Evolutionary conservation across 2,797 vertebrate species (phyloP), one percentile per base, ranked within the genome.

Genomic region (Pangasius larnaudii): DNA sequence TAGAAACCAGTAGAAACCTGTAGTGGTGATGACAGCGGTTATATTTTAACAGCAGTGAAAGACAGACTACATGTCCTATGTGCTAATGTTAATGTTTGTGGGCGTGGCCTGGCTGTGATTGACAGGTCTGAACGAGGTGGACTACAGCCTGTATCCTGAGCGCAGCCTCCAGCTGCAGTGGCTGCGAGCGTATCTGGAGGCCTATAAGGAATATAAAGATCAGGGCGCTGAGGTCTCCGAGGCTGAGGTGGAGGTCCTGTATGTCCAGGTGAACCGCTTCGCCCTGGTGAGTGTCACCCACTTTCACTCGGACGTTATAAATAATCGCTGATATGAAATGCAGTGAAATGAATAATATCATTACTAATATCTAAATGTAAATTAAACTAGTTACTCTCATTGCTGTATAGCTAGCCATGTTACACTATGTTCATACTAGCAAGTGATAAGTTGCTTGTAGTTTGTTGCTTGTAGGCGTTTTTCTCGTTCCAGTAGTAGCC

Each of bases 251-350:
- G 97, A 99, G 91, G 80, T 95, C 65, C 96, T 99, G 0, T 98
- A 98, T 33, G 96, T 99, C 84, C 99, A 99, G 92, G 98, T 99
- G 93, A 99, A 99, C 95, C 95, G 95, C 39, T 99, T 99, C 93
- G 95, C 98, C 63, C 93, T 99, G 97, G 99, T 99, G 93, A 97
- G 97, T 93, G 1, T 72, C 58, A 0, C 22, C 19, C 36, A 19
- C 78, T 58, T 80, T 83, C 22, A 30, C 30, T 36, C n/a, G 13
- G 42, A 74, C 42, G 4, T 7, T 78, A n/a, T 27, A 2, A 19
- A 69, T 33, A 69, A 36, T 2, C 13, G 4, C 14, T 24, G 11
- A 27, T 42, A 74, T 0, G 22, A 74, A 27, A 42, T 46, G 27
- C 39, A 11, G 1, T 74, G 36, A 1, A 46, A 49, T 7, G 5